Percentiles rank a stretch among this genome's conserved stretches.
These are phyloP conservation scores for Taphrorychus bicolor DNA, from an alignment of 2,888 invertebrate genomes.

Conservation along the genomic window DNA sequence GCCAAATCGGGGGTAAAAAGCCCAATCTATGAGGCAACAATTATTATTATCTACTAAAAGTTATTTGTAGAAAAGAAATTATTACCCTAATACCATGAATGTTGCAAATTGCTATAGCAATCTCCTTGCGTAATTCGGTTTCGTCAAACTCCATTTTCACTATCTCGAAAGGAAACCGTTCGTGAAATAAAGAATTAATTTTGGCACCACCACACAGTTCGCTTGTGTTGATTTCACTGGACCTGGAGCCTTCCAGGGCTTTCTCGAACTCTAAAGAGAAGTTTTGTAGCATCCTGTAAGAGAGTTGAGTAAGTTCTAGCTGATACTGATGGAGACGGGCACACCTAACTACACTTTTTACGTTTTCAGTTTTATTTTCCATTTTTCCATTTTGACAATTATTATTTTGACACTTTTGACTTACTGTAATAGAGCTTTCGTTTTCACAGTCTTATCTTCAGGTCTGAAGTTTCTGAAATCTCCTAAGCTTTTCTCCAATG, in stretches of 20 bases:
- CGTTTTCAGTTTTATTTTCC: slow-evolving; percentile 14
- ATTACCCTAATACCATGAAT: slow-evolving; percentile 91
- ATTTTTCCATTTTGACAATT: neutral
- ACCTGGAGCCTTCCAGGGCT: slow-evolving; percentile 97
- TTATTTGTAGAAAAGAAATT: too few species aligned
- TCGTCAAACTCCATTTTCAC: slow-evolving; percentile 99
- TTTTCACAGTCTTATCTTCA: slow-evolving; percentile 98
- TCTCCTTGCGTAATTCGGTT: slow-evolving; percentile 95
- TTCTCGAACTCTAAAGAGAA: slow-evolving; percentile 97
- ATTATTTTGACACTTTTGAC: slow-evolving; percentile 51
- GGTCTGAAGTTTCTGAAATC: slow-evolving; percentile 98
- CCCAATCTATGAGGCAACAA: slow-evolving; percentile 79
- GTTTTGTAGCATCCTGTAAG: slow-evolving; percentile 93
- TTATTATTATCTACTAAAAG: too few species aligned
- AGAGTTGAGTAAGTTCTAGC: neutral
- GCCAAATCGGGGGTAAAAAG: slow-evolving; percentile 99
- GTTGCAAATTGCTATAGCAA: slow-evolving; percentile 98
- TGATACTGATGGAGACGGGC: neutral
- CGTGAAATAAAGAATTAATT: slow-evolving; percentile 98
- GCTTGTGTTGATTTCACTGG: slow-evolving; percentile 94
- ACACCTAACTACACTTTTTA: slow-evolving; percentile 32
- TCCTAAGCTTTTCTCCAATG: slow-evolving; percentile 97
- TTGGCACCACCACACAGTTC: slow-evolving; percentile 99
- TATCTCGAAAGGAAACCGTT: slow-evolving; percentile 98
- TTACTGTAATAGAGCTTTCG: slow-evolving; percentile 99